phyloP scores from a whole-genome alignment of 1,140 invertebrate species.

The Diachasma alloeum region DNA sequence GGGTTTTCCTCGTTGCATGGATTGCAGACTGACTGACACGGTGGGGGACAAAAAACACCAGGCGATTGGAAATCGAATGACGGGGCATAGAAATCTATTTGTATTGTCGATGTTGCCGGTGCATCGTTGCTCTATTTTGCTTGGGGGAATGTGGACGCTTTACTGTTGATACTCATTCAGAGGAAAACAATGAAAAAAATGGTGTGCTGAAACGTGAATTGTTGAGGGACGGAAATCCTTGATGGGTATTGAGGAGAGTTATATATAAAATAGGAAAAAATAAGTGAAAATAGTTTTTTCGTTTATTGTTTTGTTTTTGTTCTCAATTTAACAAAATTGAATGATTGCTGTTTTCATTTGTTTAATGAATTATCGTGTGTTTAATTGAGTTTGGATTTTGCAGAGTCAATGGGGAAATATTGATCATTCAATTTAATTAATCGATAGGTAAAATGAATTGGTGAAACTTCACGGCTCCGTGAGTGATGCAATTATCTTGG shows the following conservation, averaged over 20 bases:
- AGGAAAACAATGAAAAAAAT: background rate
- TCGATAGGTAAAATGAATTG: too few species aligned
- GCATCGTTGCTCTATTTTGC: background rate
- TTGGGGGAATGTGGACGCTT: background rate
- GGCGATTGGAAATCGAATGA: constrained; percentile 20
- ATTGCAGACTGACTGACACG: constrained; percentile 12
- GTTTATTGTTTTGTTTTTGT: background rate
- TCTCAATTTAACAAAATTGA: background rate
- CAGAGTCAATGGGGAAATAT: too few species aligned
- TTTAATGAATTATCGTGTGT: too few species aligned
- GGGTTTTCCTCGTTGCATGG: background rate
- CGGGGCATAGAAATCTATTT: background rate
- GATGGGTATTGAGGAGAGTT: background rate
- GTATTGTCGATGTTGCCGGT: background rate
- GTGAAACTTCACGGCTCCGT: too few species aligned
- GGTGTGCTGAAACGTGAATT: background rate
- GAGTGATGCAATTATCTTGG: background rate
- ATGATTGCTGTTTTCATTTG: too few species aligned
- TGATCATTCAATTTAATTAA: too few species aligned
- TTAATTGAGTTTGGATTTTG: too few species aligned
- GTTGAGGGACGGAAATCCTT: background rate
- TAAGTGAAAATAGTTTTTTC: background rate
- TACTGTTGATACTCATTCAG: background rate
- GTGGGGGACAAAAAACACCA: background rate
- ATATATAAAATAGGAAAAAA: background rate